phyloP scores from a whole-genome alignment of 1,140 invertebrate genomes.

The Drosophila bocki region DNA sequence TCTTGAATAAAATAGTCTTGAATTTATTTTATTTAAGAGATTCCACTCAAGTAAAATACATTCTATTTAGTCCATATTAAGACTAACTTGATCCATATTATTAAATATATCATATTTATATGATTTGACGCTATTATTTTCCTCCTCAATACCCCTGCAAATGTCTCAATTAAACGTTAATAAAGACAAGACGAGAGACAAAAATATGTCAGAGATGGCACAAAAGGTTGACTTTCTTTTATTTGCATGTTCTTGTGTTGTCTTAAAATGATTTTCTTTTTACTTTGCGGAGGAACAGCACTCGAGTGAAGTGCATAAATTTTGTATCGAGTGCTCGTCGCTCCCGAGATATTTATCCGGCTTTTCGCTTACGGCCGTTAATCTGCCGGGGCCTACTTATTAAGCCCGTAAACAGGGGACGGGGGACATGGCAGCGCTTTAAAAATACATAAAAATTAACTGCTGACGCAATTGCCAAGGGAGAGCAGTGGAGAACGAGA shows the following conservation, averaged over 20 bases:
- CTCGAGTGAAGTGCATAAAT: conserved; percentile 60
- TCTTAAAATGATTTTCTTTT: conserved; percentile 9
- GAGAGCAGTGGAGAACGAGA: background rate
- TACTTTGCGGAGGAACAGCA: conserved; percentile 7
- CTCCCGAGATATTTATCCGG: conserved; percentile 56
- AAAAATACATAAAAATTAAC: conserved; percentile 81
- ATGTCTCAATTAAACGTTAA: conserved; percentile 40
- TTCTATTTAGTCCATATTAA: background rate
- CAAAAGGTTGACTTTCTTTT: conserved; percentile 9
- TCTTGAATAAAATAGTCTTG: background rate
- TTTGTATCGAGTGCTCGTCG: conserved; percentile 34
- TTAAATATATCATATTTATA: background rate
- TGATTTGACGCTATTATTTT: background rate
- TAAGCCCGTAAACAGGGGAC: conserved; percentile 42
- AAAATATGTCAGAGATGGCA: background rate
- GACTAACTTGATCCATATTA: background rate
- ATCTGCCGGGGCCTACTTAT: conserved; percentile 66
- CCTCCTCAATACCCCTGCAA: background rate
- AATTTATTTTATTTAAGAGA: background rate
- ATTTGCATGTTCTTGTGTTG: conserved; percentile 12
- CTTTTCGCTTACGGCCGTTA: conserved; percentile 49
- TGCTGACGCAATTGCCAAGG: conserved; percentile 70
- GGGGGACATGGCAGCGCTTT: conserved; percentile 48
- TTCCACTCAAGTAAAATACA: too few relatives aligned
- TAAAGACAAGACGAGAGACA: conserved; percentile 19